These are phyloP conservation scores for Idaea biselata DNA, from an alignment of 2,888 invertebrate genomes.

Conservation along the genomic window DNA sequence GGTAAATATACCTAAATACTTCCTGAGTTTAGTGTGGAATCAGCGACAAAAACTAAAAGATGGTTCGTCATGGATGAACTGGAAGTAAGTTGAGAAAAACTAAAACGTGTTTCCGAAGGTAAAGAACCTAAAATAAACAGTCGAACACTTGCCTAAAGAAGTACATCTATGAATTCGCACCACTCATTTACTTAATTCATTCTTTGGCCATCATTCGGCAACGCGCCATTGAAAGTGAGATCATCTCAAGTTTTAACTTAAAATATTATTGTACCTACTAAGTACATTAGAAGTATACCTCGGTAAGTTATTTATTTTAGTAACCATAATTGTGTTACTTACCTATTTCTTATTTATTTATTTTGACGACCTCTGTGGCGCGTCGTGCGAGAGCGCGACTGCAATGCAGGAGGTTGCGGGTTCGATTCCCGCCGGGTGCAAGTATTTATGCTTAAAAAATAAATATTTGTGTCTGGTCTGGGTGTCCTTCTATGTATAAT, in stretches of 20 bases:
- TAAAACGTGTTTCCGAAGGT: slow-evolving; percentile 9
- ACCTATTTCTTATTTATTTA: too few relatives aligned
- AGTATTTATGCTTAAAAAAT: too few relatives aligned
- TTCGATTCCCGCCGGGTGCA: too few relatives aligned
- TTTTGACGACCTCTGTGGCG: too few relatives aligned
- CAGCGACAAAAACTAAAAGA: not conserved
- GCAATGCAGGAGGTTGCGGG: too few relatives aligned
- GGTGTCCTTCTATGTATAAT: too few relatives aligned
- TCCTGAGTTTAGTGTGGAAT: not conserved
- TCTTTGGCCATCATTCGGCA: not conserved
- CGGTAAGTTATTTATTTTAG: too few relatives aligned
- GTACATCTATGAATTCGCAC: not conserved
- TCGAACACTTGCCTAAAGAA: not conserved
- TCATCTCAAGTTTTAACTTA: not conserved
- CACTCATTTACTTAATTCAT: not conserved
- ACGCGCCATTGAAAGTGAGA: not conserved
- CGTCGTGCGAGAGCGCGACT: too few relatives aligned
- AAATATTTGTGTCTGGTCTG: too few relatives aligned
- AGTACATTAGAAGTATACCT: too few relatives aligned
- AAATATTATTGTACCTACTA: not conserved
- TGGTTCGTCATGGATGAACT: not conserved
- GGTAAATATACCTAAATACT: not conserved
- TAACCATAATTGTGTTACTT: too few relatives aligned
- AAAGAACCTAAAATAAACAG: not conserved
- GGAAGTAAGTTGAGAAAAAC: not conserved